Conservation (phyloP, 2,113 vertebrate genomes). For the Uropsilus gracilis region DNA sequence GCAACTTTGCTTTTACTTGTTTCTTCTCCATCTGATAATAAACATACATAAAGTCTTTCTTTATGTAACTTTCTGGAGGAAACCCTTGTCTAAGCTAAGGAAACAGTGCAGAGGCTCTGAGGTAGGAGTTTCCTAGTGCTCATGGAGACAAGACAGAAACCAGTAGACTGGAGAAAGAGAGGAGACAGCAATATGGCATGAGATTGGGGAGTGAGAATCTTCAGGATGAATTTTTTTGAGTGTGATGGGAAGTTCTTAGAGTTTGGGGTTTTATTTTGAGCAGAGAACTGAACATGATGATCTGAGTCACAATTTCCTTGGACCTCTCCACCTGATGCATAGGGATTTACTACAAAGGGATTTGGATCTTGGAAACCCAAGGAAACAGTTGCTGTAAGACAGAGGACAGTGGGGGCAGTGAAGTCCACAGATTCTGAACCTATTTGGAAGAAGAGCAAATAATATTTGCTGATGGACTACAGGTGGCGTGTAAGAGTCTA, state of each 20-base stretch:
- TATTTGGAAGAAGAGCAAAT: background rate
- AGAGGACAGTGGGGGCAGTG: background rate
- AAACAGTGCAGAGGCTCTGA: background rate
- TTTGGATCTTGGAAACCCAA: background rate
- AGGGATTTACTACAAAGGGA: too few species aligned
- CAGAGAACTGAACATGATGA: background rate
- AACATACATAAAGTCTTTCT: background rate
- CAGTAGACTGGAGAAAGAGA: background rate
- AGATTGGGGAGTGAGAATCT: background rate
- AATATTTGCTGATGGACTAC: background rate
- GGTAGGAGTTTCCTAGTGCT: background rate
- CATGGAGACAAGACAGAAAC: background rate
- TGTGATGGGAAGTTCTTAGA: too few species aligned
- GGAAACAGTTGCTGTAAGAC: fast-evolving
- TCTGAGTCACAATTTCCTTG: background rate
- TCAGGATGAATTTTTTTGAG: background rate
- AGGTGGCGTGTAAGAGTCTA: background rate
- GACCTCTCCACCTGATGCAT: background rate
- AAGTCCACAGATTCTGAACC: too few species aligned
- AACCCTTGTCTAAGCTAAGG: background rate
- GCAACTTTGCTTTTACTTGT: background rate
- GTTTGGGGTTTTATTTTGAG: background rate
- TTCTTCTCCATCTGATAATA: background rate
- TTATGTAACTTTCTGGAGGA: background rate
- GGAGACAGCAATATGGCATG: background rate